Base-by-base conservation (phyloP, 2,113 vertebrate genomes). In the Chiloscyllium plagiosum region DNA sequence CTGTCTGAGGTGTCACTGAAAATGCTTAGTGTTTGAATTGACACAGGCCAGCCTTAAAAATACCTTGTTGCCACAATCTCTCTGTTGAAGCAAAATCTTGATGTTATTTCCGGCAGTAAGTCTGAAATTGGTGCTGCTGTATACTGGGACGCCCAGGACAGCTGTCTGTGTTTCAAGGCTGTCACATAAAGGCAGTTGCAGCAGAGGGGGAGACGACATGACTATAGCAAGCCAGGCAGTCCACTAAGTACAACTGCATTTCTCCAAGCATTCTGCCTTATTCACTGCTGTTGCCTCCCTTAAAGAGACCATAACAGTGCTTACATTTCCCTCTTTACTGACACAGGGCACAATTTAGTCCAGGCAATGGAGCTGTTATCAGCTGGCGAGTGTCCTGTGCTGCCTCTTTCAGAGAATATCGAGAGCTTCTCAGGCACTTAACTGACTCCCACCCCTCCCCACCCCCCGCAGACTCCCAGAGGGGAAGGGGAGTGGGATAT, bases 251-350 rank as follows among this genome's bases (percentile, higher is more conserved):
- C 56, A 10, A 61, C 12, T 61, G 56, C 56, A 61, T 61, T 61
- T 61, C 56, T 61, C 56, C 0, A 1, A 61, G 56, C 56, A 61
- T 61, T 61, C 56, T 61, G 72, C 42, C 56, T 89, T 87, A 26
- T 95, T 72, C 20, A 95, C 95, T 42, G 13, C n/a, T 37, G 95
- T 89, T 96, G 98, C 99, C 98, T 99, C 99, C 20, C 99, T 98
- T 70, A 99, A 98, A 0, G 99, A 99, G 96, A 99, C 99, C 96
- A 99, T 99, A 97, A 99, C 98, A 97, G 99, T 99, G 96, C 99
- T 99, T 89, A 98, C 96, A 0, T 98, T 98, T 96, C 99, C 99
- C 93, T 99, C 99, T 97, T 99, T 99, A 97, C 99, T 99, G 96
- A 98, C 99, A 69, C 29, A 13, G 29, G 72, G 72, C 72, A 76